Evolutionary conservation across 2,888 invertebrate genomes (phyloP).

Genomic region (Macrosiphum euphorbiae): DNA sequence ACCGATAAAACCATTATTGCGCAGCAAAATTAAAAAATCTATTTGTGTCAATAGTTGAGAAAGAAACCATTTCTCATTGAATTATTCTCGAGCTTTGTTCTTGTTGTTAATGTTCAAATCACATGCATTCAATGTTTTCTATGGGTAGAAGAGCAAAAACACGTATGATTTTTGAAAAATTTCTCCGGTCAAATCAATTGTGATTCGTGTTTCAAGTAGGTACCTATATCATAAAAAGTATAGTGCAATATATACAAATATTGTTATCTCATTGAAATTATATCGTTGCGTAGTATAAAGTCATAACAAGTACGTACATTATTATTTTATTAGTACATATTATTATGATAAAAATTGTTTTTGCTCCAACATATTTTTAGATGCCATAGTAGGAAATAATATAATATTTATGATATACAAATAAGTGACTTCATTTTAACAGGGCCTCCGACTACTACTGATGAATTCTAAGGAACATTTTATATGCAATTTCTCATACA

Average conservation of each 20-base stretch:
- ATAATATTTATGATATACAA: no score
- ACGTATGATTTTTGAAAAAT: not conserved
- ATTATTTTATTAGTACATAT: no score
- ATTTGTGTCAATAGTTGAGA: not conserved
- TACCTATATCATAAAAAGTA: not conserved
- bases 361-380: no score
- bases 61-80: not conserved
- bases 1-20: constrained; percentile 28
- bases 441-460: no score
- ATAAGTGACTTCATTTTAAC: no score
- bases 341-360: no score
- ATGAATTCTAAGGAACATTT: no score
- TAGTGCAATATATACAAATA: not conserved
- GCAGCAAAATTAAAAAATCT: not conserved
- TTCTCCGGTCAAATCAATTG: not conserved
- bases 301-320: no score
- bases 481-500: no score
- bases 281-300: no score
- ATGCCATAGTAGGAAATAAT: no score
- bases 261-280: no score
- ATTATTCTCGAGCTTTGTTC: not conserved
- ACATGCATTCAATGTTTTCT: not conserved
- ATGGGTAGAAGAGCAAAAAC: not conserved
- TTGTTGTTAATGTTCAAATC: not conserved
- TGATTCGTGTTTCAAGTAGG: not conserved